These are phyloP conservation scores for Heterotis niloticus DNA, from an alignment of 2,113 vertebrate genomes.

Conservation along the genomic window DNA sequence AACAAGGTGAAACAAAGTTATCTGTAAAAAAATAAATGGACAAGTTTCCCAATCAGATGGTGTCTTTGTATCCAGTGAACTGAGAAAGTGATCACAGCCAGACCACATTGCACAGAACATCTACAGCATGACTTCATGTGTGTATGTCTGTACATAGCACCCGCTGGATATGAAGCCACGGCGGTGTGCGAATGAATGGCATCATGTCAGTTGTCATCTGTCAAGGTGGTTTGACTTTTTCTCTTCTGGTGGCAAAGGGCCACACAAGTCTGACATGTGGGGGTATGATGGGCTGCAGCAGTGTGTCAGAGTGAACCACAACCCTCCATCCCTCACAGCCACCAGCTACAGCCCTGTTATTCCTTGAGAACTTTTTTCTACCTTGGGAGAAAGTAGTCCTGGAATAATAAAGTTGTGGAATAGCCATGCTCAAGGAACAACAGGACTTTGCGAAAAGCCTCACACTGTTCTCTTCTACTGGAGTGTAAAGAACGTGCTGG, in stretches of 20 bases:
- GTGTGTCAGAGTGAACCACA: conserved; percentile 8
- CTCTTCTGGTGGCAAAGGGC: neutral
- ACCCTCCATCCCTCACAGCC: neutral
- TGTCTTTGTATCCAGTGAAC: no score
- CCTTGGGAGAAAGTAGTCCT: neutral
- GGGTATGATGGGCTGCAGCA: neutral
- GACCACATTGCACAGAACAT: no score
- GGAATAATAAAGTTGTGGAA: no score
- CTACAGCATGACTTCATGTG: no score
- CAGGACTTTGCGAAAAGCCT: neutral
- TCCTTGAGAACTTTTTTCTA: neutral
- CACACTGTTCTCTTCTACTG: neutral
- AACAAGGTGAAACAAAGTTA: no score
- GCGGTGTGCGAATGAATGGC: neutral
- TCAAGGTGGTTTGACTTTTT: neutral
- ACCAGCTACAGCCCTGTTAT: neutral
- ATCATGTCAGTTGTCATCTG: neutral
- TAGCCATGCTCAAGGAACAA: neutral
- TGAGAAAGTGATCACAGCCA: no score
- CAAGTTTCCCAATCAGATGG: no score
- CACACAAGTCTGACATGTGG: neutral
- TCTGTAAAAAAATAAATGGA: no score
- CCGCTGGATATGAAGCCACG: conserved; percentile 1
- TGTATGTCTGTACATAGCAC: neutral
- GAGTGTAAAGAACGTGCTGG: no score